These are phyloP conservation scores for Pseudopodoces humilis DNA, from an alignment of 2,113 vertebrate genomes.

Conservation along the genomic window DNA sequence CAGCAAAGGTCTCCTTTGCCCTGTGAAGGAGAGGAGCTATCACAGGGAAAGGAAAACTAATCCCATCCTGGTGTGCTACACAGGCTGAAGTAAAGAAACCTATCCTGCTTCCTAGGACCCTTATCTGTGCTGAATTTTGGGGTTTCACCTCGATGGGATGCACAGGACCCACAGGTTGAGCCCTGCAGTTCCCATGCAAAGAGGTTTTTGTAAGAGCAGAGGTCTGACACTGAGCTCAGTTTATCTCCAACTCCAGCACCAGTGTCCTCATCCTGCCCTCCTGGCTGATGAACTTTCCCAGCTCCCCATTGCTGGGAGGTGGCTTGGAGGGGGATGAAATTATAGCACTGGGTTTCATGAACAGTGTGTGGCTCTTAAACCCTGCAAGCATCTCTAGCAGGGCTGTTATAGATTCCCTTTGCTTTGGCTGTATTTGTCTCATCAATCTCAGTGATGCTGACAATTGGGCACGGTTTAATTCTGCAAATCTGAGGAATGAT, in stretches of 20 bases:
- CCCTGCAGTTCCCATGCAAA: neutral
- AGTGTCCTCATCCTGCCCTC: accelerated
- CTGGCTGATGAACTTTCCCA: neutral
- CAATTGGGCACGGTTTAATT: constrained; percentile 51
- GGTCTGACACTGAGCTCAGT: accelerated
- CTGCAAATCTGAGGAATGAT: constrained; percentile 52
- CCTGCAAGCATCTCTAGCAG: neutral
- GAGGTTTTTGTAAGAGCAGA: neutral
- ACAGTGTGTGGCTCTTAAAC: neutral
- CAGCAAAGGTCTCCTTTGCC: neutral
- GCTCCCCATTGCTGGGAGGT: neutral
- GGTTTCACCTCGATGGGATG: neutral
- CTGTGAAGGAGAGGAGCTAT: neutral
- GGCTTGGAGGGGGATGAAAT: accelerated
- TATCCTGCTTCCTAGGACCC: neutral
- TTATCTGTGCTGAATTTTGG: accelerated
- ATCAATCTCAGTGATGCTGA: constrained; percentile 40
- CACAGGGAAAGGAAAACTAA: too few species aligned
- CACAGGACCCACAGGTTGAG: accelerated
- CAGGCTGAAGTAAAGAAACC: neutral
- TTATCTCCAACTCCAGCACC: neutral
- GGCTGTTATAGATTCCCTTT: neutral
- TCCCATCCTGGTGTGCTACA: neutral
- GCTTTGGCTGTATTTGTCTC: constrained; percentile 2
- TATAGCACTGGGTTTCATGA: neutral